Base-by-base conservation (phyloP, 1,140 invertebrate genomes). In the Glossosoma conforme region DNA sequence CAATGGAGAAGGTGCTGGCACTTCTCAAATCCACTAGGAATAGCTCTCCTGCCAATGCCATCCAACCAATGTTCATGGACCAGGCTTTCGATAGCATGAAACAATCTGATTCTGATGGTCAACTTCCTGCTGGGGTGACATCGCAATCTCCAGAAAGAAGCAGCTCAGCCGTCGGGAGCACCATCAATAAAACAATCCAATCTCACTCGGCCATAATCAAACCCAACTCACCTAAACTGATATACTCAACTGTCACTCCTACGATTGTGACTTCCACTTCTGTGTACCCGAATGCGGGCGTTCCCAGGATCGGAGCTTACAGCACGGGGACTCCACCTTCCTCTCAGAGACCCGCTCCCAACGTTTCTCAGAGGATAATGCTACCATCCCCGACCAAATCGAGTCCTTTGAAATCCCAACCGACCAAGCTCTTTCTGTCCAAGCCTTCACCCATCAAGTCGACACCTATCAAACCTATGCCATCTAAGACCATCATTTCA, bases 371-470 rank as follows among this genome's bases (percentile, higher is more conserved):
- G 56, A 68, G 72, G 56, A 74, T 75, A 45, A 65, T 73, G 36
- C 61, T 75, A 40, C 72, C 75, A 19, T 72, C 69, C 53, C 69
- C 73, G 2, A 65, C 72, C 33, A 75, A 76, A 56, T 60, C 69
- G 33, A 61, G 63, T 38, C 69, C 70, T 2, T 21, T 58, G 18
- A 53, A 58, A 43, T 19, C 52, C 5, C 58, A 54, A 44, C 62
- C 67, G 40, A 62, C 62, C 2, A 72, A 72, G 59, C 58, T 74
- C 49, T 74, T 74, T 63, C 62, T 67, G 51, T 64, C 66, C 30
- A 78, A 79, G 64, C 68, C 71, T 49, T 69, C 69, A 37, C 68
- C 72, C 3, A 74, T 77, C 51, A 78, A 77, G 63, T 74, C 73
- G 14, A 72, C 70, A 42, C 75, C 76, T 5, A 76, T 77, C 54